Conservation (phyloP, 2,797 vertebrate genomes). For the Bovichtus variegatus region DNA sequence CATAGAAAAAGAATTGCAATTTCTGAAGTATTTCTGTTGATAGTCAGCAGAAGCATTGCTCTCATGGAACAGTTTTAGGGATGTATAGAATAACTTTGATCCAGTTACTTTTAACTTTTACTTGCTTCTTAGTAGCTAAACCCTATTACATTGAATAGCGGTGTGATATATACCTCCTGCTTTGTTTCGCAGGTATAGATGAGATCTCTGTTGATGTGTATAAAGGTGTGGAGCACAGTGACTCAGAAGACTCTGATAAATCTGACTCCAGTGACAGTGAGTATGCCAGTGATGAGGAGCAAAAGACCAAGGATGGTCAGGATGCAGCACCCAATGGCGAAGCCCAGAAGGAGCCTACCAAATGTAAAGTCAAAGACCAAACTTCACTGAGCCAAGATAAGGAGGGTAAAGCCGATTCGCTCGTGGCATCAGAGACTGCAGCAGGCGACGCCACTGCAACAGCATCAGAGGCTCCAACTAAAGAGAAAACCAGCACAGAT, state of each 20-base stretch:
- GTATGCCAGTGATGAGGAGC: slow-evolving; percentile 92
- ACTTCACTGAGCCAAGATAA: slow-evolving; percentile 83
- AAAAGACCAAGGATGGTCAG: slow-evolving; percentile 89
- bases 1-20: background rate
- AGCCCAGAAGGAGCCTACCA: slow-evolving; percentile 82
- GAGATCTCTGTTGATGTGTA: slow-evolving; percentile 96
- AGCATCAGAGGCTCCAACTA: slow-evolving; percentile 67
- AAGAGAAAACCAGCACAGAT: slow-evolving; percentile 85
- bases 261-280: slow-evolving; percentile 96
- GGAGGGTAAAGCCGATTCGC: slow-evolving; percentile 83
- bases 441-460: slow-evolving; percentile 51
- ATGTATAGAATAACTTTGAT: background rate
- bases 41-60: background rate
- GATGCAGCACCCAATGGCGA: slow-evolving; percentile 79
- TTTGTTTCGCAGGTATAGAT: slow-evolving; percentile 90
- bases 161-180: background rate
- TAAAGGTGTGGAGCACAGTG: slow-evolving; percentile 94
- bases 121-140: background rate
- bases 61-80: background rate
- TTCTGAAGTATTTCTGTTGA: background rate
- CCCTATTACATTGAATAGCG: background rate
- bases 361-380: slow-evolving; percentile 86
- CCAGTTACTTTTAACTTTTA: background rate
- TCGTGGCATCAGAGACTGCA: slow-evolving; percentile 59
- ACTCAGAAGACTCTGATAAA: slow-evolving; percentile 97